These are phyloP conservation scores for Pipistrellus pygmaeus DNA, from an alignment of 2,797 vertebrate genomes.

Conservation along the genomic window DNA sequence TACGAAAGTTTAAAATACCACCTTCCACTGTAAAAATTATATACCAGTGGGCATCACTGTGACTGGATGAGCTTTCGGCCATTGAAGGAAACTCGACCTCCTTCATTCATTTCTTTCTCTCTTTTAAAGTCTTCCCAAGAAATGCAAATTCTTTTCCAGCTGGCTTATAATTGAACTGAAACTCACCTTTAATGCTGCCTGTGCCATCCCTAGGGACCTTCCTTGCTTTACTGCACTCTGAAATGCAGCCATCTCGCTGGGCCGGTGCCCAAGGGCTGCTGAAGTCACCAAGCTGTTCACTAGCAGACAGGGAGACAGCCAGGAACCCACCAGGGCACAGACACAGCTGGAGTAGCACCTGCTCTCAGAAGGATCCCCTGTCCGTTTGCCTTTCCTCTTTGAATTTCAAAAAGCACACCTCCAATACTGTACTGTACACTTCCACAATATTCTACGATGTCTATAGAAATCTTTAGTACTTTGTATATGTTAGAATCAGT, in stretches of 20 bases:
- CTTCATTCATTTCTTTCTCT: neutral
- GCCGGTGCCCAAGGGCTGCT: neutral
- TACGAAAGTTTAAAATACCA: constrained; percentile 67
- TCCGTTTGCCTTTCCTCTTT: constrained; percentile 56
- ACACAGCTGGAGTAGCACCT: neutral
- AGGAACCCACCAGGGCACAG: neutral
- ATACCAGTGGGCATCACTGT: constrained; percentile 39
- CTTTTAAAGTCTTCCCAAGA: constrained; percentile 31
- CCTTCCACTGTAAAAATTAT: constrained; percentile 69
- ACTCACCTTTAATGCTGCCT: neutral
- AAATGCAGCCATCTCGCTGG: neutral
- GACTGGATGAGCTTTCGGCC: constrained; percentile 47
- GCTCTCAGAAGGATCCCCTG: neutral
- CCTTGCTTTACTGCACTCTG: constrained; percentile 8
- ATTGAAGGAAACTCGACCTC: constrained; percentile 4
- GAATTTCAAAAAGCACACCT: neutral
- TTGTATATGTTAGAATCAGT: neutral
- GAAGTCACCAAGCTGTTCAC: neutral
- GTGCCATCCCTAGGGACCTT: neutral
- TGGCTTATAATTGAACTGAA: neutral
- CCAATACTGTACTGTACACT: neutral
- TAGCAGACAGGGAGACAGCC: neutral
- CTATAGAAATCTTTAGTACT: constrained; percentile 1
- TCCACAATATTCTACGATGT: constrained; percentile 4
- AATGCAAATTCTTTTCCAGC: constrained; percentile 6